These are phyloP conservation scores for Cephus sareptanus DNA, from an alignment of 2,888 invertebrate genomes.

Conservation along the genomic window DNA sequence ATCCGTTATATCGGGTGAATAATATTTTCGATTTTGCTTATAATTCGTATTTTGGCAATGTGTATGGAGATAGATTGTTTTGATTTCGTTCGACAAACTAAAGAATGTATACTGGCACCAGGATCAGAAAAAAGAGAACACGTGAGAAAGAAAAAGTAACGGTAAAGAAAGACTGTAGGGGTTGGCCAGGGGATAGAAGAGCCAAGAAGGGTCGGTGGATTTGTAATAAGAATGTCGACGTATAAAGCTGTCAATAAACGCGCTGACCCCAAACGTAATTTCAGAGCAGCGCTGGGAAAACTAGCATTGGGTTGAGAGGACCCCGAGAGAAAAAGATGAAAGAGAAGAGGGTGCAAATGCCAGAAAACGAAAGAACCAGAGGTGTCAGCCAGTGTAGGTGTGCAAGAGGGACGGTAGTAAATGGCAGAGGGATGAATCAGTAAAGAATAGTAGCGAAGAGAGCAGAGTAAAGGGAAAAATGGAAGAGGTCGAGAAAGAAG, in stretches of 20 bases:
- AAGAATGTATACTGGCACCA: background rate
- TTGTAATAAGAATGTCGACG: slow-evolving; percentile 50
- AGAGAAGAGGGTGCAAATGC: slow-evolving; percentile 14
- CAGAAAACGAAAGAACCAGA: slow-evolving; percentile 19
- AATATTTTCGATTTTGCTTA: background rate
- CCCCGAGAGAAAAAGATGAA: background rate
- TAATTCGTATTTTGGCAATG: background rate
- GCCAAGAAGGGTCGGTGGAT: slow-evolving; percentile 29
- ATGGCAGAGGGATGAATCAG: slow-evolving; percentile 11
- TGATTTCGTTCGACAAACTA: background rate
- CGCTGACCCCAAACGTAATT: slow-evolving; percentile 54
- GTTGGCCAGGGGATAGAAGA: background rate
- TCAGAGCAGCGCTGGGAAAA: slow-evolving; percentile 30
- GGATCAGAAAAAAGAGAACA: background rate
- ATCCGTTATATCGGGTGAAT: background rate
- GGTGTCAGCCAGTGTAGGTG: background rate
- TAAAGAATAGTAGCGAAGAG: slow-evolving; percentile 17
- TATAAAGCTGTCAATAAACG: slow-evolving; percentile 54
- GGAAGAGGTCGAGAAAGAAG: slow-evolving; percentile 17
- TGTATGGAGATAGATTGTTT: background rate
- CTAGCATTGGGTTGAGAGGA: slow-evolving; percentile 10
- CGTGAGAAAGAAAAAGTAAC: background rate
- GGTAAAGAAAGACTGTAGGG: background rate
- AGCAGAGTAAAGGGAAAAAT: slow-evolving; percentile 25
- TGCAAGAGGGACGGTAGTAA: slow-evolving; percentile 5